A percentile compares a stretch with the other conserved stretches of the same genome.
phyloP scores from a whole-genome alignment of 2,888 invertebrate species.

The Trachelus iudaicus region DNA sequence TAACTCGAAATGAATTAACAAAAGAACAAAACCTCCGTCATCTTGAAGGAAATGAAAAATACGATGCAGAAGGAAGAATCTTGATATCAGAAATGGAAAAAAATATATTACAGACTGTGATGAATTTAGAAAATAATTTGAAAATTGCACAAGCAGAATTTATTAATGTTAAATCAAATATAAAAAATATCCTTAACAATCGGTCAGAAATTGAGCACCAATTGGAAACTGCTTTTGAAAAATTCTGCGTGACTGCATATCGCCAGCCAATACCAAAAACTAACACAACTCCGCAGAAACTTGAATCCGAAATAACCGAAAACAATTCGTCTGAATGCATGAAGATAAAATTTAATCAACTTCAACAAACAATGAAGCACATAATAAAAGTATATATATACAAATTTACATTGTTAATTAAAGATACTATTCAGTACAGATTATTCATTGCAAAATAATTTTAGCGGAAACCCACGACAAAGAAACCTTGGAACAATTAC shows the following conservation, averaged over 20 bases:
- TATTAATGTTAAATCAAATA: background rate
- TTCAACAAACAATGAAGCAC: conserved; percentile 12
- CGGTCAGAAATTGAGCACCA: background rate
- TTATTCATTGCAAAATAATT: background rate
- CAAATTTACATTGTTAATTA: conserved; percentile 6
- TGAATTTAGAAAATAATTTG: conserved; percentile 9
- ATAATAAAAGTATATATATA: conserved; percentile 12
- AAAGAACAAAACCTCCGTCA: conserved; percentile 13
- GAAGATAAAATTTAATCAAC: conserved; percentile 9
- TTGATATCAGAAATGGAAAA: conserved; percentile 9
- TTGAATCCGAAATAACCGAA: background rate
- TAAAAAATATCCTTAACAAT: background rate
- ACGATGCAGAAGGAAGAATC: conserved; percentile 14
- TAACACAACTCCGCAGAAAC: background rate
- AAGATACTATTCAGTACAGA: background rate
- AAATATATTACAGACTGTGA: conserved; percentile 4
- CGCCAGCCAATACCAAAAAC: background rate
- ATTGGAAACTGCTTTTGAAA: conserved; percentile 12
- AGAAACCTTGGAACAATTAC: background rate
- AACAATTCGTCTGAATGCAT: conserved; percentile 1
- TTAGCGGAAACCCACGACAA: background rate
- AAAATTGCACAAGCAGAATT: background rate
- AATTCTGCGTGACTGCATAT: conserved; percentile 1
- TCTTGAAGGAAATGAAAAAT: conserved; percentile 8
- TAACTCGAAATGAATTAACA: conserved; percentile 7